A percentile compares a stretch with the other conserved stretches of the same genome.
Evolutionary conservation across 2,113 vertebrate genomes (phyloP).

Genomic region (Paracanthobrama guichenoti): DNA sequence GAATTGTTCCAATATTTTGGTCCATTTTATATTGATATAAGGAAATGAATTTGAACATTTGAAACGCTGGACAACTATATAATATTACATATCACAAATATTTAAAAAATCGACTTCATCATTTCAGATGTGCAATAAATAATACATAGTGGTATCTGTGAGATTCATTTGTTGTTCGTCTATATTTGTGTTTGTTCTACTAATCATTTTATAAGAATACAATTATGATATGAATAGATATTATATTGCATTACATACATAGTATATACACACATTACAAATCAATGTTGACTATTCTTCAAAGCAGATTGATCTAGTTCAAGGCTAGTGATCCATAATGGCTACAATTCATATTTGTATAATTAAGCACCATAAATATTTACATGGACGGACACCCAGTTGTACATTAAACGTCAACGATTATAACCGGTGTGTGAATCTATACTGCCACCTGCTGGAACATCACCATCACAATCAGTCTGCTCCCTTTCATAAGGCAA

Average conservation of each 20-base stretch:
- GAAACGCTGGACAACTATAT: not conserved
- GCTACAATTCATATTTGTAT: conserved; percentile 32
- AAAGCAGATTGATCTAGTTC: not conserved
- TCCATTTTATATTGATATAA: not conserved
- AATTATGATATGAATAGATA: conserved; percentile 1
- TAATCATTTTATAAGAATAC: not conserved
- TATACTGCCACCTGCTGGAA: conserved; percentile 16
- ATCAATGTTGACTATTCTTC: not conserved
- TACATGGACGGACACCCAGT: conserved; percentile 1
- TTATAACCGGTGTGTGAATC: not conserved
- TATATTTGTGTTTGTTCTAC: not conserved
- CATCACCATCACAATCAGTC: not conserved
- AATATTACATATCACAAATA: not conserved
- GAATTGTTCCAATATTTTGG: not conserved
- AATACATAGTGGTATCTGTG: not conserved
- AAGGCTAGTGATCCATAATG: not conserved
- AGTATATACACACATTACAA: not conserved
- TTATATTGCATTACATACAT: not conserved
- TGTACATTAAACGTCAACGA: not conserved
- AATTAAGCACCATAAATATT: conserved; percentile 13
- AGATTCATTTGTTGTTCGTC: not conserved
- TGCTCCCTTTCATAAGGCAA: not conserved
- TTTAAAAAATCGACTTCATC: not conserved
- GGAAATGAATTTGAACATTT: no score
- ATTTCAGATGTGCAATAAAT: not conserved